A percentile compares a stretch with the other conserved stretches of the same genome.
phyloP scores from a whole-genome alignment of 1,140 invertebrate genomes.

The Teleogryllus occipitalis region DNA sequence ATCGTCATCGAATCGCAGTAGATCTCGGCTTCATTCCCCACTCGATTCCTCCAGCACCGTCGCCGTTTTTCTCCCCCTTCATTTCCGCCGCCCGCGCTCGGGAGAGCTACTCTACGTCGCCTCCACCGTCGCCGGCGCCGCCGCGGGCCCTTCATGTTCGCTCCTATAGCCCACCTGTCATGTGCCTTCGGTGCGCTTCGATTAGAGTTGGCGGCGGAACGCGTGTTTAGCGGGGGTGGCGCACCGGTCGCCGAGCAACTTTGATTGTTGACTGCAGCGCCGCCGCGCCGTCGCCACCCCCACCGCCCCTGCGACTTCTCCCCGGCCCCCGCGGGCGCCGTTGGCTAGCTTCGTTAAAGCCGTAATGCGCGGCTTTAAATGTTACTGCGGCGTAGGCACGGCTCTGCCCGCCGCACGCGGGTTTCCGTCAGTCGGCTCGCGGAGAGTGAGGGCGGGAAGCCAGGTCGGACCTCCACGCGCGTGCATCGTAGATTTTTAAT shows the following conservation, averaged over 20 bases:
- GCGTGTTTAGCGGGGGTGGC: background rate
- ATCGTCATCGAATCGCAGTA: too few relatives aligned
- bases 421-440: too few relatives aligned
- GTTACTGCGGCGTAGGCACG: background rate
- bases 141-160: background rate
- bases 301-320: background rate
- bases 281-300: background rate
- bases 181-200: background rate
- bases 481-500: too few relatives aligned
- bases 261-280: background rate
- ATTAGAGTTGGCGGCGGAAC: background rate
- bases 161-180: background rate
- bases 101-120: too few relatives aligned
- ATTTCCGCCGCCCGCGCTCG: too few relatives aligned
- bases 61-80: too few relatives aligned
- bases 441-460: too few relatives aligned
- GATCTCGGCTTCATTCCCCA: too few relatives aligned
- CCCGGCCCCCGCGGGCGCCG: too few relatives aligned
- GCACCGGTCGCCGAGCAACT: background rate
- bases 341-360: background rate
- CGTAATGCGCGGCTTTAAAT: conserved; percentile 3
- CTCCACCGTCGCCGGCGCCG: background rate
- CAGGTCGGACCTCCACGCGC: too few relatives aligned
- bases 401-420: background rate
- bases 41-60: too few relatives aligned